A percentile compares a stretch with the other conserved stretches of the same genome.
Evolutionary conservation across 2,888 invertebrate genomes (phyloP).

Genomic region (Lasius fuliginosus): DNA sequence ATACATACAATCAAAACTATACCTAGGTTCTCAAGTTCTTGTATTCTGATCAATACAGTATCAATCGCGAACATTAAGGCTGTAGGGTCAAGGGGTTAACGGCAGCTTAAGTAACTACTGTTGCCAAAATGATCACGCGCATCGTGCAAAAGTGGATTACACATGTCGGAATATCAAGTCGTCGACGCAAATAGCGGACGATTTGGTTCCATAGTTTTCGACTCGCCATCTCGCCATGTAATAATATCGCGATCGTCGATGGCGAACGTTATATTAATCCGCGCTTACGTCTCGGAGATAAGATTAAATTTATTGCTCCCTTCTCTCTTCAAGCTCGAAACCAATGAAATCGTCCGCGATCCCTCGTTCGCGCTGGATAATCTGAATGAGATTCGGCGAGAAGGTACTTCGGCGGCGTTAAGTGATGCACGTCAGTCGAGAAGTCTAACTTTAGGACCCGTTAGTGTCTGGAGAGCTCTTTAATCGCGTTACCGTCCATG

Average conservation of each 20-base stretch:
- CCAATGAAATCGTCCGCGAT: slow-evolving; percentile 44
- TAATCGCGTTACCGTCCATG: slow-evolving; percentile 60
- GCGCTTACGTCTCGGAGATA: slow-evolving; percentile 36
- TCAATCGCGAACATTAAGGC: neutral
- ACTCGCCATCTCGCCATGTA: slow-evolving; percentile 53
- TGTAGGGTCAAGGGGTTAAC: slow-evolving; percentile 52
- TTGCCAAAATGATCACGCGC: slow-evolving; percentile 36
- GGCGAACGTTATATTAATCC: slow-evolving; percentile 64
- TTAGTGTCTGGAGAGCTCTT: slow-evolving; percentile 54
- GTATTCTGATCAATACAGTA: neutral
- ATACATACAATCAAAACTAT: neutral
- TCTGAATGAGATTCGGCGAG: slow-evolving; percentile 62
- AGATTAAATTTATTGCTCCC: slow-evolving; percentile 69
- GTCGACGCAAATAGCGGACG: slow-evolving; percentile 44
- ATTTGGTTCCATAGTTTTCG: slow-evolving; percentile 37
- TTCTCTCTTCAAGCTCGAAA: neutral
- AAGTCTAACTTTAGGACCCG: slow-evolving; percentile 60
- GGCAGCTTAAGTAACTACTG: slow-evolving; percentile 48
- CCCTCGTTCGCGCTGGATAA: slow-evolving; percentile 37
- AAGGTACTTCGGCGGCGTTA: slow-evolving; percentile 42
- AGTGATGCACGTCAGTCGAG: slow-evolving; percentile 54
- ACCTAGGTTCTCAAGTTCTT: neutral
- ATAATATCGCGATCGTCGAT: slow-evolving; percentile 69
- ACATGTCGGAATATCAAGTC: slow-evolving; percentile 48
- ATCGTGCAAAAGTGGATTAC: slow-evolving; percentile 46